These are phyloP conservation scores for Miniopterus natalensis DNA, from an alignment of 2,113 vertebrate species.

Conservation along the genomic window DNA sequence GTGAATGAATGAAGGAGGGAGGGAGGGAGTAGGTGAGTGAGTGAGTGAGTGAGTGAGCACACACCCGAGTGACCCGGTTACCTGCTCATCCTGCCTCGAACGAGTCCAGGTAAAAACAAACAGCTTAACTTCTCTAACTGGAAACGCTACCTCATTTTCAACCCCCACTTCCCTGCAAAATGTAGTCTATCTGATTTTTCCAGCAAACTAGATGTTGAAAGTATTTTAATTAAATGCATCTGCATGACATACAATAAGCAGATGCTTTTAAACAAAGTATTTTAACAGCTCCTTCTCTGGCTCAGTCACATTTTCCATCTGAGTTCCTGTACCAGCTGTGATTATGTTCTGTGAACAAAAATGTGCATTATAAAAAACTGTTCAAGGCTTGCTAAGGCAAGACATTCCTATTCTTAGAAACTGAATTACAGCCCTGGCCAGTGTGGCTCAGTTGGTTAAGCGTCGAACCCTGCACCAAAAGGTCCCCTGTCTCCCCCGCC, in stretches of 20 bases:
- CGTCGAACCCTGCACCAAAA: no score
- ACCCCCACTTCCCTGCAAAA: not conserved
- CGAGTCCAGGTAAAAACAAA: not conserved
- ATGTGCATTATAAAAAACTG: not conserved
- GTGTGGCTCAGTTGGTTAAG: no score
- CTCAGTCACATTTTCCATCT: constrained; percentile 35
- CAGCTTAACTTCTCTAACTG: not conserved
- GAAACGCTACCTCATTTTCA: not conserved
- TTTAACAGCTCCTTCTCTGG: constrained; percentile 26
- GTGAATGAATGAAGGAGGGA: not conserved
- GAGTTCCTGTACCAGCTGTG: constrained; percentile 18
- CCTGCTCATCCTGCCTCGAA: not conserved
- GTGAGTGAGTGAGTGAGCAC: not conserved
- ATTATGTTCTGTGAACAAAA: constrained; percentile 38
- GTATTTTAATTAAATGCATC: constrained; percentile 59
- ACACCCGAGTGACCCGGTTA: not conserved
- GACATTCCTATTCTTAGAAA: not conserved
- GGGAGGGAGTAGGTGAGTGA: no score
- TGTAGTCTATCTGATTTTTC: not conserved
- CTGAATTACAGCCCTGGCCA: not conserved
- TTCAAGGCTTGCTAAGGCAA: not conserved
- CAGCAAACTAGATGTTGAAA: not conserved
- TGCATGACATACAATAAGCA: constrained; percentile 28
- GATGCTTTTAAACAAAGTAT: constrained; percentile 40
- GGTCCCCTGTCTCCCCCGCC: no score